A percentile compares a stretch with the other conserved stretches of the same genome.
Conservation (phyloP, 2,113 vertebrate genomes). For the Ammodytes marinus region DNA sequence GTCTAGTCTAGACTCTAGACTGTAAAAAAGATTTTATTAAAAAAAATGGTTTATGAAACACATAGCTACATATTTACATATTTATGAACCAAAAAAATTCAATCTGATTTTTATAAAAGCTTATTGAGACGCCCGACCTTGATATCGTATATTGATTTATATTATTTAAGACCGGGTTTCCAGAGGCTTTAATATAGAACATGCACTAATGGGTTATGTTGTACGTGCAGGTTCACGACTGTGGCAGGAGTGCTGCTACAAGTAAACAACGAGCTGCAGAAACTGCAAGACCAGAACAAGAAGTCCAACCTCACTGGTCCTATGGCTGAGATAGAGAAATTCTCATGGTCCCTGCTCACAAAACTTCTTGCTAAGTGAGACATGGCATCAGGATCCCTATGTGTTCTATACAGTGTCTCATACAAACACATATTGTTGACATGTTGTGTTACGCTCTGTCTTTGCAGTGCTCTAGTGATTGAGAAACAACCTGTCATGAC, state of each 20-base stretch:
- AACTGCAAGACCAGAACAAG: constrained; percentile 90
- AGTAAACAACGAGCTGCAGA: constrained; percentile 90
- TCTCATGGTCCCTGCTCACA: constrained; percentile 81
- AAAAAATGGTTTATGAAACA: too few relatives aligned
- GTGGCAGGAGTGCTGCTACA: constrained; percentile 90
- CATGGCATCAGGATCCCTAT: neutral
- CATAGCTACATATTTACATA: too few relatives aligned
- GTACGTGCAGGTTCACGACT: constrained; percentile 87
- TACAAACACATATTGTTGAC: neutral
- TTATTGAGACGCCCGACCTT: too few relatives aligned
- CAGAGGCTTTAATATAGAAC: too few relatives aligned
- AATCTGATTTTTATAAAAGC: too few relatives aligned
- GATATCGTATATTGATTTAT: too few relatives aligned
- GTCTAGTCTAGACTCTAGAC: too few relatives aligned
- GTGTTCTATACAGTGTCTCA: neutral
- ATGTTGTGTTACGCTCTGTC: neutral
- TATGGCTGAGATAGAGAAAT: constrained; percentile 82
- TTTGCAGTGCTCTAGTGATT: constrained; percentile 92
- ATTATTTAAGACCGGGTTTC: too few relatives aligned
- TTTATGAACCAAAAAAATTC: too few relatives aligned
- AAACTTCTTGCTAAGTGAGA: constrained; percentile 90
- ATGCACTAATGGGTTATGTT: neutral
- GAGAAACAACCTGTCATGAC: constrained; percentile 93
- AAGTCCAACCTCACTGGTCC: constrained; percentile 85
- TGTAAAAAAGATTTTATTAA: too few relatives aligned